Evolutionary conservation across 2,888 invertebrate genomes (phyloP), one percentile per base, ranked within the genome.

Genomic region (Ophonus ardosiacus): DNA sequence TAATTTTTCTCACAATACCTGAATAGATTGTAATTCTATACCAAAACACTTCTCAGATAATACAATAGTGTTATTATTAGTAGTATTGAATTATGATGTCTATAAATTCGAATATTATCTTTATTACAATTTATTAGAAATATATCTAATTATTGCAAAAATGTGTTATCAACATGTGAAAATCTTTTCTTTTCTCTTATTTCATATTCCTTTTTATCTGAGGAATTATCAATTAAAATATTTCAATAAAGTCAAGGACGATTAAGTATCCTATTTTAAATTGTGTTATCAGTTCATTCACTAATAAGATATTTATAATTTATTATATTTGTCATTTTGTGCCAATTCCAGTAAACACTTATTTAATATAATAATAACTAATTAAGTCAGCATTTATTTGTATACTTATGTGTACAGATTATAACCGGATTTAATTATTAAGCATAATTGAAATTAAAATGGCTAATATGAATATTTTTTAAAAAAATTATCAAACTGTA

Each of bases 291-390:
- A 68, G 13, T 68, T n/a, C 21, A 21, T 63, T 63, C 63, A 13
- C 18, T 21, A 21, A 21, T 63, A 21, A 63, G 63, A 63, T 63
- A 63, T 63, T 63, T 63, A 63, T 63, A 63, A 63, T 63, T 24
- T 63, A 24, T 63, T 10, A 18, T 18, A 59, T 18, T 59, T 18
- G 17, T n/a, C 7, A 63, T 51, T 51, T 51, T 51, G 43, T 51
- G 43, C 43, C 4, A 51, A 51, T 51, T 51, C 13, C 43, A 51
- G 43, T 13, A 51, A 51, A 31, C 31, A 24, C 24, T 5, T 31
- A 31, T 31, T 31, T 31, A 31, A 31, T 31, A 31, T 31, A 31
- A 31, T 31, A 31, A 31, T 31, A 31, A 31, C 31, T 31, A 31
- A 5, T 31, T 31, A 31, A 31, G 31, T 31, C 3, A 31, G 31